Conservation (phyloP, 2,888 invertebrate species). For the Sinelater perroti region DNA sequence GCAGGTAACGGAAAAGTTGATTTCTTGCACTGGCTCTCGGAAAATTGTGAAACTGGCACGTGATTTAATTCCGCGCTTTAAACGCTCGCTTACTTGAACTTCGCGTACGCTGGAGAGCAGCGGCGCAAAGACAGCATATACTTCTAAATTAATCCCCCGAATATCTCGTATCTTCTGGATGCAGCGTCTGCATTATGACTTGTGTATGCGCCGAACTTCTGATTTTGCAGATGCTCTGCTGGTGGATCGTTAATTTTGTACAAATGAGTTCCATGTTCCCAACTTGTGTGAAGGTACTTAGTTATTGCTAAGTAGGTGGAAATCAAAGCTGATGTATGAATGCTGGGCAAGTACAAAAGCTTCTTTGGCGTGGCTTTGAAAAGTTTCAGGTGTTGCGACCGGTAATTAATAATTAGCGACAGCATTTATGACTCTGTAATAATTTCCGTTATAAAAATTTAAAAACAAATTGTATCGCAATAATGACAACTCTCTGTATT, state of each 20-base stretch:
- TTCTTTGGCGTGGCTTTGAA: too few species aligned
- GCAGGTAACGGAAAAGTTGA: slow-evolving; percentile 11
- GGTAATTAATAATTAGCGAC: too few species aligned
- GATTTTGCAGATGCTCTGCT: slow-evolving; percentile 11
- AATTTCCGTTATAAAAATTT: too few species aligned
- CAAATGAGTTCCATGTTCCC: slow-evolving; percentile 5
- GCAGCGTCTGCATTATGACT: slow-evolving; percentile 30
- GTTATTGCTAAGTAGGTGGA: too few species aligned
- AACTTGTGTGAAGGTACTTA: background rate
- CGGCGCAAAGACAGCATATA: slow-evolving; percentile 27
- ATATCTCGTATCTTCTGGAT: slow-evolving; percentile 15
- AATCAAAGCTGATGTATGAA: too few species aligned
- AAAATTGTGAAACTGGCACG: slow-evolving; percentile 26
- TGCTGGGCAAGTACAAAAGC: too few species aligned
- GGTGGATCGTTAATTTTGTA: slow-evolving; percentile 13
- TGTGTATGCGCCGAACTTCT: slow-evolving; percentile 26
- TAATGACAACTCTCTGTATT: too few species aligned
- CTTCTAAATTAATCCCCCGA: slow-evolving; percentile 34
- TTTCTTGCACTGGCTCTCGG: slow-evolving; percentile 15
- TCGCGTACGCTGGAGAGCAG: slow-evolving; percentile 18
- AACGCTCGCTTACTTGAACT: slow-evolving; percentile 16
- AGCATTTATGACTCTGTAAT: too few species aligned
- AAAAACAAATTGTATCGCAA: too few species aligned
- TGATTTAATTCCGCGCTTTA: slow-evolving; percentile 30
- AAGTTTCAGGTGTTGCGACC: too few species aligned